These are phyloP conservation scores for Lordiphosa fenestrarum DNA, from an alignment of 2,888 invertebrate genomes.

Conservation along the genomic window DNA sequence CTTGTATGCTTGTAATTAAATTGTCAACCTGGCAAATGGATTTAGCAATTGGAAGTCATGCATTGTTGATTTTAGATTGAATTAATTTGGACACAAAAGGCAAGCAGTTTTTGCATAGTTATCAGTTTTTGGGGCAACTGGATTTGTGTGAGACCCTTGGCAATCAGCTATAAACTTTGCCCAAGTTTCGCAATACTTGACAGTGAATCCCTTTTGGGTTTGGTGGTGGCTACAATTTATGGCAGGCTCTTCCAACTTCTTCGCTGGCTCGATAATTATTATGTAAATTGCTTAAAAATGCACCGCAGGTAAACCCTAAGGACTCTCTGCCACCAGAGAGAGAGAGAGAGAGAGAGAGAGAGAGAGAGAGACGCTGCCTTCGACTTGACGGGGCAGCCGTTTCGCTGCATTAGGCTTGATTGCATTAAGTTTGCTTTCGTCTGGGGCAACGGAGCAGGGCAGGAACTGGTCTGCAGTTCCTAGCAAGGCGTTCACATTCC, in stretches of 20 bases:
- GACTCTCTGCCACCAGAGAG: slow-evolving; percentile 28
- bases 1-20: slow-evolving; percentile 58
- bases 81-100: slow-evolving; percentile 35
- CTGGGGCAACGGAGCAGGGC: slow-evolving; percentile 18
- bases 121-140: too few relatives aligned
- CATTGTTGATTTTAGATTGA: slow-evolving; percentile 63
- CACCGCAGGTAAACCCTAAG: slow-evolving; percentile 69
- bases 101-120: slow-evolving; percentile 8
- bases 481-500: slow-evolving; percentile 17
- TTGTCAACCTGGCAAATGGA: slow-evolving; percentile 49
- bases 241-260: slow-evolving; percentile 14
- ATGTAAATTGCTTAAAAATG: slow-evolving; percentile 74
- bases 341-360: too few relatives aligned
- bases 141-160: too few relatives aligned
- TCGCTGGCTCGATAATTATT: slow-evolving; percentile 68
- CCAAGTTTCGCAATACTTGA: too few relatives aligned
- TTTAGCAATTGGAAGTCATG: slow-evolving; percentile 33
- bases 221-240: slow-evolving; percentile 1
- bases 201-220: too few relatives aligned
- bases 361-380: too few relatives aligned
- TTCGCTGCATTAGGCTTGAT: too few relatives aligned
- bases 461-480: slow-evolving; percentile 19
- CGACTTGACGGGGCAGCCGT: too few relatives aligned
- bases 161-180: too few relatives aligned
- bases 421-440: slow-evolving; percentile 71